Base-by-base conservation (phyloP, 2,113 vertebrate genomes). In the Actinemys pallida region DNA sequence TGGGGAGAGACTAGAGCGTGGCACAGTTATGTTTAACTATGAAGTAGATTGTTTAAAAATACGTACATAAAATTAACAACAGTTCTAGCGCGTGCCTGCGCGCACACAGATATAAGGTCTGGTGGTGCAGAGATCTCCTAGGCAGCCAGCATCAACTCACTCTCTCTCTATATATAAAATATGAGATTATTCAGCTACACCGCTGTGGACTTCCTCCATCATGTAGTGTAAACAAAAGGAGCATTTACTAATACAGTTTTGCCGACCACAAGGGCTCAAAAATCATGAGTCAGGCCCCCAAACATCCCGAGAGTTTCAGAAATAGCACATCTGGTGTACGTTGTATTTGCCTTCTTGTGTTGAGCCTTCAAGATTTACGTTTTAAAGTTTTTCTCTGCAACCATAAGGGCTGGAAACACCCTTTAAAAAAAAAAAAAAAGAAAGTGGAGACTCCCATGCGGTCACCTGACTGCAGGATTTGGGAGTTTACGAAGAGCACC, bases 351-450 rank as follows among this genome's bases (percentile, higher is more conserved):
- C 1, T 11, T 59, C 45, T 93, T 93, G 52, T 35, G 90, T 89
- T 0, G 1, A 45, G 90, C 49, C 11, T 27, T 16, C 31, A 79
- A 52, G 11, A 19, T 81, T 80, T 78, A 62, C 75, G 50, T 53
- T 90, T 96, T 82, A 81, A 86, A 27, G 69, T 52, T 92, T 94
- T 93, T 78, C 89, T 56, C 54, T 91, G 47, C 89, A 94, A 78
- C 80, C 19, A 72, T 10, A 19, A 72, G n/a, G 35, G 65, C 65
- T 72, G 19, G 35, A 72, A 39, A n/a, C 65, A 19, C 39, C 8
- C 6, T 69, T 69, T 65, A 16, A 29, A 6, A 76, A 27, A 0
- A 1, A 0, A 1, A 82, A 92, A 82, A 39, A 0, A 8, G 1
- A 82, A 92, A 81, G 53, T 59, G 69, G n/a, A 69, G 86, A 81